These are phyloP conservation scores for Saccostrea glomerata DNA, from an alignment of 1,140 invertebrate species.

Conservation along the genomic window DNA sequence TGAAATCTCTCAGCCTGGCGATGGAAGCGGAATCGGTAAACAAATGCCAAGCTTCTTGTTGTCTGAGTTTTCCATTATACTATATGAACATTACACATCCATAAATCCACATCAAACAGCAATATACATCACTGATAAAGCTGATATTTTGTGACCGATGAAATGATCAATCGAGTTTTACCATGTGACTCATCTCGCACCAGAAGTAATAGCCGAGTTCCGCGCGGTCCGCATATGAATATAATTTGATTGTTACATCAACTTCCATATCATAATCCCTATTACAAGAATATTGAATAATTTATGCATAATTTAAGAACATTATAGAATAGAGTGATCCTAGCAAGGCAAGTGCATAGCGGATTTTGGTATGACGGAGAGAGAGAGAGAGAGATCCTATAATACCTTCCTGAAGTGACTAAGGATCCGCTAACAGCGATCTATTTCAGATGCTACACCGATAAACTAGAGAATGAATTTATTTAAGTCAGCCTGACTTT, in stretches of 20 bases:
- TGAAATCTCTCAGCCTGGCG: neutral
- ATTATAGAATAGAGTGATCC: neutral
- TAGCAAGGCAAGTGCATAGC: neutral
- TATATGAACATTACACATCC: slow-evolving; percentile 28
- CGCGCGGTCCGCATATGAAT: slow-evolving; percentile 19
- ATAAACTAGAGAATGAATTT: slow-evolving; percentile 4
- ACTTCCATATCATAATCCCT: slow-evolving; percentile 9
- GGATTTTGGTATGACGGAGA: neutral
- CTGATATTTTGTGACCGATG: slow-evolving; percentile 35
- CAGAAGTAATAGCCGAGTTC: neutral
- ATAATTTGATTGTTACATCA: slow-evolving; percentile 32
- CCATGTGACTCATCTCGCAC: slow-evolving; percentile 22
- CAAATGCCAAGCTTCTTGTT: neutral
- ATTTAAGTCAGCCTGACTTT: slow-evolving; percentile 14
- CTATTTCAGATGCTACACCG: neutral
- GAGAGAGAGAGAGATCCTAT: neutral
- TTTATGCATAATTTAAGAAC: slow-evolving; percentile 12
- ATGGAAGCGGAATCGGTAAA: neutral
- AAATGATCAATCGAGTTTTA: slow-evolving; percentile 22
- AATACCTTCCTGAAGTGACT: neutral
- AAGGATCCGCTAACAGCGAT: neutral
- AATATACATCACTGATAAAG: slow-evolving; percentile 34
- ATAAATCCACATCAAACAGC: slow-evolving; percentile 32
- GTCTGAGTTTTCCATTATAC: slow-evolving; percentile 22
- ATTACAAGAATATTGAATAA: slow-evolving; percentile 4